Evolutionary conservation across 2,888 invertebrate species (phyloP), one percentile per base, ranked within the genome.

Genomic region (Synergus japonicus): DNA sequence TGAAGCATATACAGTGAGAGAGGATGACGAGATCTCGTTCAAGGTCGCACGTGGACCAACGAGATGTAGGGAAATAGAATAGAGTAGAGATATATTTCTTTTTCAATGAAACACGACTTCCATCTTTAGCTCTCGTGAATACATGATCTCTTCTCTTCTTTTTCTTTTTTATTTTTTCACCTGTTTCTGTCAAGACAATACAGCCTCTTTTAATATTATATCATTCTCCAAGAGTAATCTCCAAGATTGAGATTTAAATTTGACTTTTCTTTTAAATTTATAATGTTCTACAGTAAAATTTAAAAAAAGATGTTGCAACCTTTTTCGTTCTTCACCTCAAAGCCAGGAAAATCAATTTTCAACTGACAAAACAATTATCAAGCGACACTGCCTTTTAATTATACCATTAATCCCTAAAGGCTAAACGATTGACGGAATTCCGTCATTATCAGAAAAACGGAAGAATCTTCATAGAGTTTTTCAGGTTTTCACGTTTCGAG

Each of bases 1-100:
- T 83, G 81, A 81, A 84, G 78, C n/a, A 78, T 73, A 46, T 79
- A 80, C 83, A 84, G 79, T 81, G 83, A 83, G 84, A 84, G 86
- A 85, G 86, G 85, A 82, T 84, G 86, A 84, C 83, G 84, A 81
- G 85, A 83, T 85, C 76, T 79, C 78, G 83, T 85, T 86, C 89
- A 89, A 90, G 90, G 90, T 90, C 90, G 88, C 88, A 88, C 90
- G 87, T 88, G 89, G 86, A 86, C 82, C 79, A 82, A 84, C 85
- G 79, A 82, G 76, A 83, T 83, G 81, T 82, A 82, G 83, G 41
- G 37, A 78, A 78, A 78, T 73, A 37, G 73, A 73, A 73, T 73
- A 73, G 29, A 49, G 49, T 8, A n/a, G 54, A 46, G 66, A 60
- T 67, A 65, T 77, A 73, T 58, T 73, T 58, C 73, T 54, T 73